Base-by-base conservation (phyloP, 1,140 invertebrate species). In the Muscidifurax raptorellus region DNA sequence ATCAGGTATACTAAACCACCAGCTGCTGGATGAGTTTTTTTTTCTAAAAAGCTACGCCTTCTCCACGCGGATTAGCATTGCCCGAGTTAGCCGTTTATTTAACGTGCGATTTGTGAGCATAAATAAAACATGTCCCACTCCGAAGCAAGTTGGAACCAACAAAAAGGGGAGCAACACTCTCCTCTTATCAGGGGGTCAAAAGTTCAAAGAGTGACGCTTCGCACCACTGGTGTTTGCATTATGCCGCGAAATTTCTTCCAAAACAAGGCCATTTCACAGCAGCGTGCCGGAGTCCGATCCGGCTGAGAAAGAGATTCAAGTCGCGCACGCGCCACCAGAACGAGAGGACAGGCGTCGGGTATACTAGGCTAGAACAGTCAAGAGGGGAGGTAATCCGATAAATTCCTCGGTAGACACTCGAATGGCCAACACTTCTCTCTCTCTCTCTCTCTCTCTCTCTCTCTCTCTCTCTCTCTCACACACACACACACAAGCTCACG, bases 331-430 rank as follows among this genome's bases (percentile, higher is more conserved):
- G 28, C 22, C 13, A 32, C 6, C 18, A n/a, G 22, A n/a, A 59
- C 0, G 6, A 59, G 18, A 59, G 52, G 22, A 59, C 52, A 59
- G 52, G 52, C 52, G 1, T 59, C 18, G 52, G 52, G 22, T 59
- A 59, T 59, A 59, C 2, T 32, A 6, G 12, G 5, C 72, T 25
- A 36, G 72, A n/a, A 59, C n/a, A 40, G 22, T 44, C 72, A n/a
- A 28, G 27, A 30, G 25, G 47, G 52, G 22, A 25, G 27, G 76
- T 79, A 79, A 79, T 79, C 76, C 76, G 76, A 79, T 79, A 66
- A 79, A 79, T 79, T 79, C 76, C 59, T 66, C 13, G 52, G 59
- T 3, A 18, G 76, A 66, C 76, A 79, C 76, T 66, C 59, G 47
- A 59, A 77, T 59, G 28, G 25, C 75, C 75, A 40, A 77, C 47